Conservation (phyloP, 1,140 invertebrate species). For the Ostrea denselamellosa region DNA sequence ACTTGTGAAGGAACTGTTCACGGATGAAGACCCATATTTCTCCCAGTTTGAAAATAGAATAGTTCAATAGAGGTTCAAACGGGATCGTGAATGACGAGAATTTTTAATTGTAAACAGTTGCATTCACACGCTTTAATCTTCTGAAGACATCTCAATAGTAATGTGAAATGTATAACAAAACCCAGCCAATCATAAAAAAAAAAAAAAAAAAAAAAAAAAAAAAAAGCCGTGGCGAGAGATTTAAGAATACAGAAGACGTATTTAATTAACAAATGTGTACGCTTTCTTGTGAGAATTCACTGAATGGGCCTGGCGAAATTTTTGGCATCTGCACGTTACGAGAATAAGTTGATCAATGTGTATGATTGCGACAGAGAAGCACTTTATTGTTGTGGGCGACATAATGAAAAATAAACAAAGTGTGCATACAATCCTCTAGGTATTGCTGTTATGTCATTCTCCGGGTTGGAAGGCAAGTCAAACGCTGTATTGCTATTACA, state of each 20-base stretch:
- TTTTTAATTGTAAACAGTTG: conserved; percentile 24
- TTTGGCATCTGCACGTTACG: not conserved
- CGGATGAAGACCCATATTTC: conserved; percentile 17
- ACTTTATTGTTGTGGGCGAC: no score
- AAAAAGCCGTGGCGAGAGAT: no score
- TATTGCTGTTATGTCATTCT: no score
- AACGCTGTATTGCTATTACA: no score
- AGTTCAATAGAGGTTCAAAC: conserved; percentile 29
- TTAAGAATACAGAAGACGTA: not conserved
- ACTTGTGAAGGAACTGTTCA: not conserved
- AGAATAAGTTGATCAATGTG: not conserved
- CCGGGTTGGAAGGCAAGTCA: no score
- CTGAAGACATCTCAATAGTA: not conserved
- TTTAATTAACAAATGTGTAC: not conserved
- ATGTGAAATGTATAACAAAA: not conserved
- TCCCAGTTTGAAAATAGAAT: not conserved
- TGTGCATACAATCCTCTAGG: no score
- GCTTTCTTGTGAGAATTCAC: no score
- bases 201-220: no score
- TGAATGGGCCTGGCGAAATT: no score
- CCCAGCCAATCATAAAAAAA: not conserved
- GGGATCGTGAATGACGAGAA: not conserved
- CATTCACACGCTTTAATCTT: not conserved
- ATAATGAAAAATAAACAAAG: no score
- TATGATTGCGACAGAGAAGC: not conserved